These are phyloP conservation scores for Onchidella celtica DNA, from an alignment of 2,888 invertebrate genomes.

Conservation along the genomic window DNA sequence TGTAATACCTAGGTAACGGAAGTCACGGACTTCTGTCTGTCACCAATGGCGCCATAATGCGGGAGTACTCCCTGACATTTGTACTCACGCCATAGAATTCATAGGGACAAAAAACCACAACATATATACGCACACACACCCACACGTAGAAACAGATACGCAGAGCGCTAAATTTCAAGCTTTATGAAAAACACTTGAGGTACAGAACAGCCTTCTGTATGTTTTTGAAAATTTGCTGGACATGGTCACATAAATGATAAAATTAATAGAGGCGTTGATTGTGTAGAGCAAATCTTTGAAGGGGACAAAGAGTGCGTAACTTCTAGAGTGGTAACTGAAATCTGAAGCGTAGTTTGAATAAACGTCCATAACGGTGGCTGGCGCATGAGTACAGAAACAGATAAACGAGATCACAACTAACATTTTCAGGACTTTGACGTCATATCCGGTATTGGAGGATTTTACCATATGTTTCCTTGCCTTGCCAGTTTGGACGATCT, in stretches of 20 bases:
- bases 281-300: background rate
- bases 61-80: too few relatives aligned
- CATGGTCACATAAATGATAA: background rate
- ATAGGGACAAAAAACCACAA: too few relatives aligned
- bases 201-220: background rate
- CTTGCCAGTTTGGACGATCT: background rate
- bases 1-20: too few relatives aligned
- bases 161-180: too few relatives aligned
- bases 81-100: too few relatives aligned
- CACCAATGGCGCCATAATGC: too few relatives aligned
- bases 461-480: background rate
- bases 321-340: background rate
- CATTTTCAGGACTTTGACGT: background rate
- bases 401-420: background rate
- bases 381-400: background rate
- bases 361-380: background rate
- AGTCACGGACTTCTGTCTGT: too few relatives aligned
- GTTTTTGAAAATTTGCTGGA: background rate
- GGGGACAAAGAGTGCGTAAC: background rate
- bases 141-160: too few relatives aligned
- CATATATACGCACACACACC: too few relatives aligned
- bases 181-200: too few relatives aligned
- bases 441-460: background rate
- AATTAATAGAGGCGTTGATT: background rate
- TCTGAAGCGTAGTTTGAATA: background rate